Evolutionary conservation across 2,888 invertebrate species (phyloP), one percentile per base, ranked within the genome.

Genomic region (Gymnosoma rotundatum): DNA sequence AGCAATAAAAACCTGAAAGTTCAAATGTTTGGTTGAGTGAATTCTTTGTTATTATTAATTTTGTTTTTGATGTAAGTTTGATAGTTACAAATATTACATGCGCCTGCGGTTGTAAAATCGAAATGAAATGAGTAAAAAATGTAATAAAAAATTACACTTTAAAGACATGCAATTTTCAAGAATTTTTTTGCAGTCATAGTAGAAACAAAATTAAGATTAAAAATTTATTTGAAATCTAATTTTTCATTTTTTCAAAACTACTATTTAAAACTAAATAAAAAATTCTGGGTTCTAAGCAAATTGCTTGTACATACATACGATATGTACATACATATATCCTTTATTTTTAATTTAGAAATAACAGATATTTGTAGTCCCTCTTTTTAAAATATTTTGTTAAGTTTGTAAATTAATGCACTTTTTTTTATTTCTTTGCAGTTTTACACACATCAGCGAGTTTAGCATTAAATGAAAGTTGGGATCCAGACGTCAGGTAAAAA

Each of bases 391-490:
- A 18, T 8, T 52, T 1, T 18, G 5, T 66, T 32, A 18, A 50
- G 6, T 7, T 16, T 50, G n/a, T 50, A n/a, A 56, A 63, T n/a
- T 48, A 58, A 75, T 50, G 3, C 20, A 12, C 42, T 32, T 10
- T 45, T 64, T 78, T 63, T 83, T 86, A 54, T 87, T 85, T 89
- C 91, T 73, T 88, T 95, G 90, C 94, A 98, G 98, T 99, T 93
- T 95, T 98, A 93, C 98, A 98, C 94, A 99, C 98, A 91, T 98
- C 98, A 91, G 98, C 98, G 92, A 98, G 98, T 94, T 95, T 99
- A 93, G 97, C 98, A 89, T 94, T 98, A 92, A 98, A 98, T 93
- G 98, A 98, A 94, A 98, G 98, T 93, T 98, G 98, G 98, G 98
- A 98, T 94, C 98, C 98, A 87, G 97, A 98, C 93, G 98, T 98